Percentiles rank a stretch among this genome's conserved stretches.
These are phyloP conservation scores for Chorisops tibialis DNA, from an alignment of 2,888 invertebrate species.

Conservation along the genomic window DNA sequence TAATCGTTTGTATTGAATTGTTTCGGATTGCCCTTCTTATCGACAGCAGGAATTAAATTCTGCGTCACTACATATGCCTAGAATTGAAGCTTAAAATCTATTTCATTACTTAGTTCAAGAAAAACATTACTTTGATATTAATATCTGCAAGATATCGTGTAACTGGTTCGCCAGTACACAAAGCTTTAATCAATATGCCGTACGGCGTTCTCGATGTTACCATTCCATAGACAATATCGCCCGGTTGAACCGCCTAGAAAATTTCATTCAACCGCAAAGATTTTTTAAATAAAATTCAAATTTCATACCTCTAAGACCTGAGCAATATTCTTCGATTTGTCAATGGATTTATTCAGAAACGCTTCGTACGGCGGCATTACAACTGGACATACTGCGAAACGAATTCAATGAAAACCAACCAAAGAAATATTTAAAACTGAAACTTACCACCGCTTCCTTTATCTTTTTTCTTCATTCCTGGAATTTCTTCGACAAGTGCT, in stretches of 20 bases:
- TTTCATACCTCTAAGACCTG: slow-evolving; percentile 82
- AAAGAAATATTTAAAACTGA: not conserved
- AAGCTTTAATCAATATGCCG: slow-evolving; percentile 74
- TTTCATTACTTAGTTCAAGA: slow-evolving; percentile 54
- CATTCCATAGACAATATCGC: slow-evolving; percentile 75
- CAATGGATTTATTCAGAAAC: slow-evolving; percentile 66
- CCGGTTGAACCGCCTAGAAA: slow-evolving; percentile 54
- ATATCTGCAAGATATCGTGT: slow-evolving; percentile 74
- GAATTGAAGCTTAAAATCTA: slow-evolving; percentile 28
- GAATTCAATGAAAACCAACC: not conserved
- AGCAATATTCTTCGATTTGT: slow-evolving; percentile 70
- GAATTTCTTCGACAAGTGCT: slow-evolving; percentile 54
- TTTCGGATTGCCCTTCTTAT: slow-evolving; percentile 74
- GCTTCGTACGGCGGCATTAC: slow-evolving; percentile 84
- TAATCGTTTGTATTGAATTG: slow-evolving; percentile 78
- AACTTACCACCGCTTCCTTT: slow-evolving; percentile 25
- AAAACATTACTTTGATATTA: slow-evolving; percentile 60
- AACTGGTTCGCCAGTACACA: slow-evolving; percentile 77
- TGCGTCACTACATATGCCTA: slow-evolving; percentile 35
- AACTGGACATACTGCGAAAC: slow-evolving; percentile 4
- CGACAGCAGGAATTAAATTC: slow-evolving; percentile 56
- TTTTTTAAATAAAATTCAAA: too few relatives aligned
- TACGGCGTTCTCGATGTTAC: slow-evolving; percentile 70
- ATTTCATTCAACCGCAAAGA: slow-evolving; percentile 18
- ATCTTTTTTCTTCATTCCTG: slow-evolving; percentile 41